These are phyloP conservation scores for Mola mola DNA, from an alignment of 2,113 vertebrate genomes.

Conservation along the genomic window DNA sequence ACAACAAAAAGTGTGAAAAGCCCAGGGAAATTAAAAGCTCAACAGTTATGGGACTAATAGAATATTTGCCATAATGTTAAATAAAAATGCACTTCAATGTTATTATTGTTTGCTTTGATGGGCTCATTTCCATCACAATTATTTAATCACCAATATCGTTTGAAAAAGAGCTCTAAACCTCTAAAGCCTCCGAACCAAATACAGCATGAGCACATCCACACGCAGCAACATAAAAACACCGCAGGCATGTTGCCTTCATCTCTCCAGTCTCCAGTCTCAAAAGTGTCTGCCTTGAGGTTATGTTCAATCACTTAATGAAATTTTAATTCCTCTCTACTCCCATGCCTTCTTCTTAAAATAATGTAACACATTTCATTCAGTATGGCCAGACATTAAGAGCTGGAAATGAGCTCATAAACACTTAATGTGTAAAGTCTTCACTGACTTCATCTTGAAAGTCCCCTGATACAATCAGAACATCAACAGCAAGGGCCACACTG, in stretches of 20 bases:
- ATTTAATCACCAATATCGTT: constrained; percentile 35
- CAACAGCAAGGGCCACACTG: constrained; percentile 10
- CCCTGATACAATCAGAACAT: neutral
- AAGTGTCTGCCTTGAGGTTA: constrained; percentile 30
- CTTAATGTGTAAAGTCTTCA: neutral
- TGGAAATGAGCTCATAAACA: neutral
- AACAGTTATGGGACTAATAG: constrained; percentile 29
- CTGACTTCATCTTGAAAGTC: neutral
- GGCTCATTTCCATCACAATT: constrained; percentile 44
- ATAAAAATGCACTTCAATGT: constrained; percentile 36
- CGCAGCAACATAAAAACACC: constrained; percentile 5
- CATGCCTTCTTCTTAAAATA: neutral
- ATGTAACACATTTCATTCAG: neutral
- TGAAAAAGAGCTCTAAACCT: constrained; percentile 38
- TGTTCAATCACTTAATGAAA: constrained; percentile 28
- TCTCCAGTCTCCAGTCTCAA: constrained; percentile 7
- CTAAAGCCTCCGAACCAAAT: neutral
- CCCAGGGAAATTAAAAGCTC: constrained; percentile 35
- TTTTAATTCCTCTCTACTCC: constrained; percentile 15
- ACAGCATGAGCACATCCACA: neutral
- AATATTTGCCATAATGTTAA: constrained; percentile 35
- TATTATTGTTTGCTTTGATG: constrained; percentile 45
- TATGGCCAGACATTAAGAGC: neutral
- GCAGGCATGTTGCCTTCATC: constrained; percentile 15
- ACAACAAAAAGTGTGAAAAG: constrained; percentile 24